phyloP scores from a whole-genome alignment of 2,113 vertebrate species.

The Catharus minimus region DNA sequence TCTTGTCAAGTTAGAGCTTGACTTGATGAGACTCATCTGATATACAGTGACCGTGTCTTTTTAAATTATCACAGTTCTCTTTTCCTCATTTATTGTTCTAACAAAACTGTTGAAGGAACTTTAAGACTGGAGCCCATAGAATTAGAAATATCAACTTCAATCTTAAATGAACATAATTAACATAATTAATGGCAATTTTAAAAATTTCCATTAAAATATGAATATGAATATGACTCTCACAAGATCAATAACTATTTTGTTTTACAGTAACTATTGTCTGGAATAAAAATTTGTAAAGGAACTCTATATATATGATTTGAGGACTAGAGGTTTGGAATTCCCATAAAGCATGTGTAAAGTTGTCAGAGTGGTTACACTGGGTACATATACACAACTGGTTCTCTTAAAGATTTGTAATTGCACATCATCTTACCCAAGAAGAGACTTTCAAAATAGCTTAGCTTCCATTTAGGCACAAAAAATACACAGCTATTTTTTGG shows the following conservation, averaged over 20 bases:
- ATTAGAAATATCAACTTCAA: not conserved
- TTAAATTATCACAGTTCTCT: not conserved
- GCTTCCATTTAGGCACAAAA: not conserved
- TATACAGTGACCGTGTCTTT: not conserved
- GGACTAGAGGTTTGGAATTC: not conserved
- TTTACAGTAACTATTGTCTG: not conserved
- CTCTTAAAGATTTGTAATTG: not conserved
- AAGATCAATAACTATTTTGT: not conserved
- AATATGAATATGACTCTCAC: not conserved
- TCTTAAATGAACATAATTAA: not conserved
- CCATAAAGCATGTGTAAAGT: not conserved
- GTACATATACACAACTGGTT: rapidly evolving
- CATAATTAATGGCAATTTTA: not conserved
- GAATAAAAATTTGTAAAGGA: not conserved
- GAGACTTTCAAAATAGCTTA: not conserved
- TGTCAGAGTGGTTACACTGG: not conserved
- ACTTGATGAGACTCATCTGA: not conserved
- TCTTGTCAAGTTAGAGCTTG: not conserved
- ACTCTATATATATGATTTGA: not conserved
- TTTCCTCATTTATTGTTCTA: not conserved
- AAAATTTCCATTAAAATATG: not conserved
- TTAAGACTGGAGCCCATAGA: not conserved
- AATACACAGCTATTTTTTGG: not conserved
- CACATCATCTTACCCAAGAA: not conserved
- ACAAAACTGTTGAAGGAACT: not conserved